phyloP scores from a whole-genome alignment of 2,113 vertebrate genomes.

The Lontra canadensis region DNA sequence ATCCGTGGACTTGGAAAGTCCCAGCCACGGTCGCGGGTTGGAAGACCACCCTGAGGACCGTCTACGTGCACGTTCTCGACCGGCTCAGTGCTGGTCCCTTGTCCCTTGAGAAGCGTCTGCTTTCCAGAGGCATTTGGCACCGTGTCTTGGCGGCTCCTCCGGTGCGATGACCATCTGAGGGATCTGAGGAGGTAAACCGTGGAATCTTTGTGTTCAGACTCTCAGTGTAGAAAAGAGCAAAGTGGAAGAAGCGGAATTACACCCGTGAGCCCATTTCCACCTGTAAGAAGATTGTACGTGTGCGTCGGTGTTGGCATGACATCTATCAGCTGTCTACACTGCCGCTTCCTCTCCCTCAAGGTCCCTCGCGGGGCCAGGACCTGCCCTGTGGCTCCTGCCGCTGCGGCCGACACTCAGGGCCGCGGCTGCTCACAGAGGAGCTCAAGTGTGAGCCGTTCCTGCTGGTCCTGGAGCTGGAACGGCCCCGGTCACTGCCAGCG shows the following conservation, averaged over 20 bases:
- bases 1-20: background rate
- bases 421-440: no score
- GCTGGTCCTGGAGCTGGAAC: fast-evolving
- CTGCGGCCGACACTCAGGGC: background rate
- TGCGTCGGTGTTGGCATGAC: fast-evolving
- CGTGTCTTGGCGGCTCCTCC: background rate
- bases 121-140: background rate
- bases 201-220: background rate
- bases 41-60: fast-evolving
- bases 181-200: fast-evolving
- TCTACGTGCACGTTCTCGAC: fast-evolving
- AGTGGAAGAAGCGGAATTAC: fast-evolving
- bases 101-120: background rate
- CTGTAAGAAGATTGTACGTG: fast-evolving
- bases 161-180: fast-evolving
- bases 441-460: fast-evolving
- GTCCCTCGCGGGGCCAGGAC: fast-evolving
- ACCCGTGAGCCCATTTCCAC: fast-evolving
- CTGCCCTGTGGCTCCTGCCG: fast-evolving
- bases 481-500: fast-evolving
- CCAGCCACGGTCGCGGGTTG: fast-evolving
- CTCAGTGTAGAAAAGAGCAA: fast-evolving
- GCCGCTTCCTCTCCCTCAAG: fast-evolving
- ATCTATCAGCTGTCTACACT: fast-evolving
- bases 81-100: fast-evolving